These are phyloP conservation scores for Lasiurus cinereus DNA, from an alignment of 2,113 vertebrate species.

Conservation along the genomic window DNA sequence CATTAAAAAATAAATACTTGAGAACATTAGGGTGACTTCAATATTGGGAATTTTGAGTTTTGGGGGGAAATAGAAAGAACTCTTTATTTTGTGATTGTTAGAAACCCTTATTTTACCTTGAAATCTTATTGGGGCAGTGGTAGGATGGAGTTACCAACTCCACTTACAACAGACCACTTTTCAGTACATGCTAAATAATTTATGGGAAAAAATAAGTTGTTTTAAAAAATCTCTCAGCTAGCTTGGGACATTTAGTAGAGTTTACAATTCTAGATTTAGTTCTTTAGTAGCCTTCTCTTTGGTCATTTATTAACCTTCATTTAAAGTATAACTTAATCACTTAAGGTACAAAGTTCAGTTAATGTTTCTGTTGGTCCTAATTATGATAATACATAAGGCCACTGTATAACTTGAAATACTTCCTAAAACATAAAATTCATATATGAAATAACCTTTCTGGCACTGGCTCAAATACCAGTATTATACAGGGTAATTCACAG, in stretches of 20 bases:
- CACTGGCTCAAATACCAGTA: background rate
- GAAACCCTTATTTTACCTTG: conserved; percentile 18
- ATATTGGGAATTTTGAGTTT: background rate
- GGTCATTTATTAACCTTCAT: conserved; percentile 68
- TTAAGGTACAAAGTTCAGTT: conserved; percentile 68
- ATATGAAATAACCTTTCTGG: background rate
- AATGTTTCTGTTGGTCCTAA: conserved; percentile 54
- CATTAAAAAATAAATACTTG: conserved; percentile 23
- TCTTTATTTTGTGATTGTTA: background rate
- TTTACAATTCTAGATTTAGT: conserved; percentile 13
- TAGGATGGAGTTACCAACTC: background rate
- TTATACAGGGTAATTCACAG: background rate
- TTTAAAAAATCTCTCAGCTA: background rate
- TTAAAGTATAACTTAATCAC: conserved; percentile 59
- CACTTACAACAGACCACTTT: background rate
- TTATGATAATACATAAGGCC: conserved; percentile 44
- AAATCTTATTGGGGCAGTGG: background rate
- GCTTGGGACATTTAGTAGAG: background rate
- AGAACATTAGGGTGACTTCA: conserved; percentile 25
- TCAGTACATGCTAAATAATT: background rate
- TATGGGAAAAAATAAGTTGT: background rate
- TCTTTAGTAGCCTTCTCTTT: conserved; percentile 35
- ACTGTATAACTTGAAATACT: conserved; percentile 19
- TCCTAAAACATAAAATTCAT: conserved; percentile 29
- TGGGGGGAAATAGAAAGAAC: background rate